These are phyloP conservation scores for Oxytorus armatus DNA, from an alignment of 2,888 invertebrate species.

Conservation along the genomic window DNA sequence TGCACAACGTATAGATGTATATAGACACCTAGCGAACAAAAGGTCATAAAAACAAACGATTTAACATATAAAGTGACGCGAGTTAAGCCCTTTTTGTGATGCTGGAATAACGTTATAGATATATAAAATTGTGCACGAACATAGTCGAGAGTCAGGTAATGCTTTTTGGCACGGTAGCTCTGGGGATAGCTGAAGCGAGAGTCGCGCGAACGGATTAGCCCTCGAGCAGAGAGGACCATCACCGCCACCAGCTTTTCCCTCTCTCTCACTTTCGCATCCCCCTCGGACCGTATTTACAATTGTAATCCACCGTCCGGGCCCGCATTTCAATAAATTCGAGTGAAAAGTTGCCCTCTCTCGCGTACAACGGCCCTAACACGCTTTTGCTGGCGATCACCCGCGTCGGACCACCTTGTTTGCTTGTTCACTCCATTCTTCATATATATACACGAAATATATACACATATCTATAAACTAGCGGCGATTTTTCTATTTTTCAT, in stretches of 20 bases:
- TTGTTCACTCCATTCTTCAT: constrained; percentile 20
- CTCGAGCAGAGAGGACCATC: constrained; percentile 54
- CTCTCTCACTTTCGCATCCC: neutral
- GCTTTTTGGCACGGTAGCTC: constrained; percentile 66
- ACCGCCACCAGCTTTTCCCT: constrained; percentile 41
- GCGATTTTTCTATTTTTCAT: constrained; percentile 10
- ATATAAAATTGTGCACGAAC: constrained; percentile 36
- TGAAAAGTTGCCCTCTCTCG: constrained; percentile 63
- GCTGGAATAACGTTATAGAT: neutral
- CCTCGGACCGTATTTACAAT: constrained; percentile 65
- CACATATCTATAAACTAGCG: neutral
- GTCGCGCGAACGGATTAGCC: constrained; percentile 67
- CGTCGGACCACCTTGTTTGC: constrained; percentile 57
- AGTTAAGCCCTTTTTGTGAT: constrained; percentile 29
- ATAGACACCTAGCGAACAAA: neutral
- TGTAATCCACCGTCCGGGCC: constrained; percentile 65
- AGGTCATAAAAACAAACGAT: neutral
- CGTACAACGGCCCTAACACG: constrained; percentile 31
- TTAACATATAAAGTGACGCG: neutral
- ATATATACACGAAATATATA: no score
- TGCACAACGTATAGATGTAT: neutral
- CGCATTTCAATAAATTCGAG: constrained; percentile 68
- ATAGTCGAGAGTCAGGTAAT: constrained; percentile 63
- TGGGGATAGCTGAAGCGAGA: constrained; percentile 48
- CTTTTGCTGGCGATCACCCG: constrained; percentile 24